These are phyloP conservation scores for Pachypanchax playfairii DNA, from an alignment of 2,113 vertebrate genomes.

Conservation along the genomic window DNA sequence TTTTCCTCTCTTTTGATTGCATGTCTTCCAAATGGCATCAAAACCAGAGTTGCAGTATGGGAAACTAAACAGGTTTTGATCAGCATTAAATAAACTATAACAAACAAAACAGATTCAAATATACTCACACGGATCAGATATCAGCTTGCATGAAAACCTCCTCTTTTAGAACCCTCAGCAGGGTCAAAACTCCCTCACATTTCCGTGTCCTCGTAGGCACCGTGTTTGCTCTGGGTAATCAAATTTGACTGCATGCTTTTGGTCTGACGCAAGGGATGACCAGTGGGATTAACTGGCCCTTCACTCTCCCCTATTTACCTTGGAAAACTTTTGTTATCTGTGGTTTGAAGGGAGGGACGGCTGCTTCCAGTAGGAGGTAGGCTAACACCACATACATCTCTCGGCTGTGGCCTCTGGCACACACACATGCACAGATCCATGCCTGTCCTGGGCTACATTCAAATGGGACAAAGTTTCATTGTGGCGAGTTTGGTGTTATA, in stretches of 20 bases:
- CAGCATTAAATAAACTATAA: conserved; percentile 60
- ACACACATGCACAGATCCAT: conserved; percentile 17
- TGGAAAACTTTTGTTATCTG: conserved; percentile 67
- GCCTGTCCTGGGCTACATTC: conserved; percentile 29
- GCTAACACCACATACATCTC: conserved; percentile 63
- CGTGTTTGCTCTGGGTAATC: conserved; percentile 69
- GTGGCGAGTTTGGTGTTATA: conserved; percentile 22
- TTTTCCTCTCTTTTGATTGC: conserved; percentile 32
- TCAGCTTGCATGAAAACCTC: conserved; percentile 25
- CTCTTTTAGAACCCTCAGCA: neutral
- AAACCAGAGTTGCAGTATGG: conserved; percentile 52
- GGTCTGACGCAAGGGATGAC: conserved; percentile 64
- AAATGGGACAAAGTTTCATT: conserved; percentile 59
- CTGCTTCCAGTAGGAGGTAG: conserved; percentile 78
- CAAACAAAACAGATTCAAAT: conserved; percentile 60
- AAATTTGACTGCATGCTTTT: conserved; percentile 69
- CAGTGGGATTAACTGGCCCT: conserved; percentile 67
- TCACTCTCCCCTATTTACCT: conserved; percentile 61
- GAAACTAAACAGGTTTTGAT: conserved; percentile 61
- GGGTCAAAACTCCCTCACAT: conserved; percentile 43
- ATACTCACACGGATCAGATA: conserved; percentile 61
- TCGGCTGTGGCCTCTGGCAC: conserved; percentile 38
- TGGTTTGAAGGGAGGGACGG: conserved; percentile 49
- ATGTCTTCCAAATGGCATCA: conserved; percentile 51
- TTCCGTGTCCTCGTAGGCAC: conserved; percentile 59